Base-by-base conservation (phyloP, 2,888 invertebrate genomes). In the Lampropteryx suffumata region DNA sequence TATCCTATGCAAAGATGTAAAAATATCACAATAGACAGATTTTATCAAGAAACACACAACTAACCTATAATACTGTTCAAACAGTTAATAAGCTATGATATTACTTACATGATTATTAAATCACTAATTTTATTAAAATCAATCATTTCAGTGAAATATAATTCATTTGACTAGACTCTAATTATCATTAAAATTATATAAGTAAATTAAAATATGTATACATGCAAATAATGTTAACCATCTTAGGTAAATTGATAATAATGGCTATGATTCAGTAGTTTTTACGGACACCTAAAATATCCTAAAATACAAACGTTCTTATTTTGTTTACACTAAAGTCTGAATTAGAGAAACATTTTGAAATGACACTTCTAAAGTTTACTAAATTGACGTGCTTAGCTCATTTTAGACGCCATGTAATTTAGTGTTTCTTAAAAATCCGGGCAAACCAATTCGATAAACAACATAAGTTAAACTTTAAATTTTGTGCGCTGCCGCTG, bases 11-110 rank as follows among this genome's bases (percentile, higher is more conserved):
- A 73, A 73, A 65, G 64, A 62, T 71, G 65, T 62, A 73, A 76
- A n/a, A 67, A 76, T 81, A 86, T 82, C 82, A 85, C 85, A 84
- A 75, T 70, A 79, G 69, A 81, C 69, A 79, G 69, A 81, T 77
- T 78, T 77, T 64, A 79, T 75, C 73, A 80, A 73, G 70, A 76
- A 78, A 67, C 58, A 71, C 81, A 82, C 71, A 77, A 81, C 83
- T 89, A 87, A 85, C 85, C 89, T 89, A 89, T 89, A 89, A 89
- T 89, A 89, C 89, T 89, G 88, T 74, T 83, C 66, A 74, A 80
- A 81, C 78, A 72, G 69, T 78, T 71, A 72, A 69, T 71, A 71
- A 76, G 71, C 71, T 78, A 78, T 8, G 11, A n/a, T 17, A 17
- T 17, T 17, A 17, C 17, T 79, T 75, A 76, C 64, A 74, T 76